phyloP scores from a whole-genome alignment of 2,888 invertebrate species.

The Abrostola triplasia region DNA sequence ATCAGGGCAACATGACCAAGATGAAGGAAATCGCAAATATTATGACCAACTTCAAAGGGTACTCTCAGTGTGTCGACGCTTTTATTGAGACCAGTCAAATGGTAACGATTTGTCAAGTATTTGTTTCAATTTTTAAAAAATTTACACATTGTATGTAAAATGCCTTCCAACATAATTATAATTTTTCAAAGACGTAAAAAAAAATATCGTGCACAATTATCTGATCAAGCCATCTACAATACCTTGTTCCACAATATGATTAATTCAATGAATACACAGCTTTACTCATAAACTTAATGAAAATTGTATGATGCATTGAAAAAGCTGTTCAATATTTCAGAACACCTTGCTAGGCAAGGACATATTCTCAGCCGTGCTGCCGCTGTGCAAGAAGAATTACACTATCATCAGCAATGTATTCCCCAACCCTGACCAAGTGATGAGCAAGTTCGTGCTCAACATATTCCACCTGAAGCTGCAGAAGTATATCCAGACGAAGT shows the following conservation, averaged over 20 bases:
- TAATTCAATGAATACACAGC: too few species aligned
- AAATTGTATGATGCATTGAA: too few species aligned
- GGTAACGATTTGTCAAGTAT: too few species aligned
- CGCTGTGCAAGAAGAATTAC: slow-evolving; percentile 96
- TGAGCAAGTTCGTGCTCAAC: slow-evolving; percentile 99
- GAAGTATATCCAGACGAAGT: slow-evolving; percentile 94
- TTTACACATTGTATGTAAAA: too few species aligned
- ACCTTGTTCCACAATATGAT: too few species aligned
- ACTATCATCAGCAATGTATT: slow-evolving; percentile 96
- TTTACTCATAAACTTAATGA: too few species aligned
- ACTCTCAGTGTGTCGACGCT: slow-evolving; percentile 98
- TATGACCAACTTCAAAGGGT: slow-evolving; percentile 98
- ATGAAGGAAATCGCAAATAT: slow-evolving; percentile 98
- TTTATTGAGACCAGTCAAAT: slow-evolving; percentile 99
- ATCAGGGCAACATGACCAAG: slow-evolving; percentile 93
- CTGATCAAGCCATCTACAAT: too few species aligned
- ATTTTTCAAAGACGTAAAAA: background rate
- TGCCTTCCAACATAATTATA: too few species aligned
- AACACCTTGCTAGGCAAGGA: slow-evolving; percentile 95
- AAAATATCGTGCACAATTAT: background rate
- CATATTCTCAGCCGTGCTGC: slow-evolving; percentile 96
- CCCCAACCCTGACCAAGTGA: slow-evolving; percentile 98
- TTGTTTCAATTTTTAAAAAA: too few species aligned
- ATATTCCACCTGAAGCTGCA: slow-evolving; percentile 97
- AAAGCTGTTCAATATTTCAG: slow-evolving; percentile 79